Conservation (phyloP, 2,888 invertebrate species). For the Ephialtes manifestator region DNA sequence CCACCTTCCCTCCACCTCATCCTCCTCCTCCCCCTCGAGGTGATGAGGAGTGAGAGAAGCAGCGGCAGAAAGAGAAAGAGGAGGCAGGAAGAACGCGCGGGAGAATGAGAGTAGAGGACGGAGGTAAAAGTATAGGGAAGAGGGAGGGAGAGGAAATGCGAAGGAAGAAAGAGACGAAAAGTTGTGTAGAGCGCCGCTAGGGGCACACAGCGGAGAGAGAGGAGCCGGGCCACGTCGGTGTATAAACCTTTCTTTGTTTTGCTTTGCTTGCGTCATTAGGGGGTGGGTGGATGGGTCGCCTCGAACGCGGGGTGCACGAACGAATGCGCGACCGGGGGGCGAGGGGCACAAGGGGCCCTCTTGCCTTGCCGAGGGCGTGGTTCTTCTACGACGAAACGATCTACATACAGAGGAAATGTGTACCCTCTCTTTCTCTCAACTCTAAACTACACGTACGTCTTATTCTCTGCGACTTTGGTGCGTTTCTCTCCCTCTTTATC, state of each 20-base stretch:
- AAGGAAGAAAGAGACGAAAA: slow-evolving; percentile 41
- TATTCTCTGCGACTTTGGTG: slow-evolving; percentile 34
- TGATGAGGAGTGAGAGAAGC: slow-evolving; percentile 39
- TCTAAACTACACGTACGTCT: slow-evolving; percentile 60
- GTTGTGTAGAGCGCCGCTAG: slow-evolving; percentile 25
- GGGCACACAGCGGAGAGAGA: slow-evolving; percentile 15
- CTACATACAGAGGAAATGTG: slow-evolving; percentile 79
- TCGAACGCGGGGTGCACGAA: slow-evolving; percentile 72
- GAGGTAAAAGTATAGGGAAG: slow-evolving; percentile 68
- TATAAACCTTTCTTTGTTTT: slow-evolving; percentile 87
- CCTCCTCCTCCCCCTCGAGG: slow-evolving; percentile 9
- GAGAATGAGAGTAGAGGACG: slow-evolving; percentile 62
- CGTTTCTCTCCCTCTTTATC: not conserved
- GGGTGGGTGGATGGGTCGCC: slow-evolving; percentile 77
- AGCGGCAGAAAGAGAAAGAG: slow-evolving; percentile 57
- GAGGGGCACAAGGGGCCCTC: slow-evolving; percentile 67
- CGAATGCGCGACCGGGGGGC: slow-evolving; percentile 65
- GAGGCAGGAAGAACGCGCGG: slow-evolving; percentile 1
- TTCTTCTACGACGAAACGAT: slow-evolving; percentile 80
- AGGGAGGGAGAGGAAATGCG: slow-evolving; percentile 25
- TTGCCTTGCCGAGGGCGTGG: slow-evolving; percentile 83
- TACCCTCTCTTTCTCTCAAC: slow-evolving; percentile 18
- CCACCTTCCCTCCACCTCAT: not conserved
- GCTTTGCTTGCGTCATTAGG: slow-evolving; percentile 88
- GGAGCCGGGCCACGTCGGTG: slow-evolving; percentile 83